These are phyloP conservation scores for Ellobius talpinus DNA, from an alignment of 2,113 vertebrate species.

Conservation along the genomic window DNA sequence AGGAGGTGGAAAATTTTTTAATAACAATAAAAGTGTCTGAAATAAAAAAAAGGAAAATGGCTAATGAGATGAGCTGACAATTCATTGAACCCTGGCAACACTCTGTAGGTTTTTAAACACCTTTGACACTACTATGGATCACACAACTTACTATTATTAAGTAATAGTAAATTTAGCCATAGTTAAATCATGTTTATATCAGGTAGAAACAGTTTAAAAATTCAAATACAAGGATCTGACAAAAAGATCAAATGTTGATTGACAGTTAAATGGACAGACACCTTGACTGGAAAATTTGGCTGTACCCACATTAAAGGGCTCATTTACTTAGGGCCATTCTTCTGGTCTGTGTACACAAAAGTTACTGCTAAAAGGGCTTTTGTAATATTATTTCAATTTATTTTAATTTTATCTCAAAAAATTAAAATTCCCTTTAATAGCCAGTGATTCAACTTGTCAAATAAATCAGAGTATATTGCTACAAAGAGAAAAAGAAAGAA, in stretches of 20 bases:
- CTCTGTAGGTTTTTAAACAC: background rate
- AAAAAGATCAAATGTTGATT: background rate
- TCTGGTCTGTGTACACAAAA: background rate
- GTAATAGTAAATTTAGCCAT: background rate
- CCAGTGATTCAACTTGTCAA: background rate
- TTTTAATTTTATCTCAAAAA: background rate
- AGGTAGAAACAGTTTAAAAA: slow-evolving; percentile 4
- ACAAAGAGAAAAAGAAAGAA: background rate
- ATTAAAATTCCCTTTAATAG: background rate
- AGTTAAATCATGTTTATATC: background rate
- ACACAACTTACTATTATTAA: background rate
- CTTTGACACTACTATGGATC: background rate
- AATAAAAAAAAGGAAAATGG: too few relatives aligned
- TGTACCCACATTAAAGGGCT: background rate
- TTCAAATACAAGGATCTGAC: background rate
- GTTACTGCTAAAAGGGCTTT: background rate
- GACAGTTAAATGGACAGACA: background rate
- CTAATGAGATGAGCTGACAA: background rate
- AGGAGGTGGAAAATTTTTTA: too few relatives aligned
- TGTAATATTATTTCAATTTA: background rate
- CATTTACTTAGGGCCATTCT: background rate
- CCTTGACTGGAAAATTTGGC: background rate
- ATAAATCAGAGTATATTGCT: background rate
- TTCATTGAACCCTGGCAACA: background rate
- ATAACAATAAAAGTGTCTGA: too few relatives aligned